Evolutionary conservation across 2,113 vertebrate genomes (phyloP).

Genomic region (Pongo abelii): DNA sequence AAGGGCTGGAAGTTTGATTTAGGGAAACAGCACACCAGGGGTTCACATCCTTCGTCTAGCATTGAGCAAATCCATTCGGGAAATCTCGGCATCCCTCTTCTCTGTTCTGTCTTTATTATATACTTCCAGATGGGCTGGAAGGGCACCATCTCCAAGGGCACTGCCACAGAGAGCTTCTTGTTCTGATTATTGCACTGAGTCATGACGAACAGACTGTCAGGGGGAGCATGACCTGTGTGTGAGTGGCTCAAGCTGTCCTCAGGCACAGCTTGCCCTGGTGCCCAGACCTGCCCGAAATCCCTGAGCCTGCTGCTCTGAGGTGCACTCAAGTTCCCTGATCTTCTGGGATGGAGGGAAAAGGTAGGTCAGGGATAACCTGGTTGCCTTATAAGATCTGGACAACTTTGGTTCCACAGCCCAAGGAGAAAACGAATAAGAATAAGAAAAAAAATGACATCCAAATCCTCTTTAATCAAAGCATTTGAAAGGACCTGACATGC

Average conservation of each 20-base stretch:
- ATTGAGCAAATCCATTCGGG: not conserved
- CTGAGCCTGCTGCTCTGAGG: rapidly evolving
- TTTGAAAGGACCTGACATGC: constrained; percentile 63
- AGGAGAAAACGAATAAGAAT: constrained; percentile 56
- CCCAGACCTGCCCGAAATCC: not conserved
- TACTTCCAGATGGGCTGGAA: not conserved
- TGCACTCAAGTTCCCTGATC: not conserved
- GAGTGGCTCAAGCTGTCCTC: not conserved
- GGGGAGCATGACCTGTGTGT: not conserved
- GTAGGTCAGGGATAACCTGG: not conserved
- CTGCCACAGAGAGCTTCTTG: not conserved
- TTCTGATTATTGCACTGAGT: not conserved
- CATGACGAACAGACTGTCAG: not conserved
- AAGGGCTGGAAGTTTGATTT: not conserved
- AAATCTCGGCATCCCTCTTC: no score
- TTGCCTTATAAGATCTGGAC: not conserved
- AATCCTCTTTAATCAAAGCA: constrained; percentile 70
- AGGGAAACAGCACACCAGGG: not conserved
- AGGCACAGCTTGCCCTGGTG: not conserved
- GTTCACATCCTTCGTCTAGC: not conserved
- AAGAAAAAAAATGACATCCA: constrained; percentile 11
- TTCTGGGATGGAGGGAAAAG: not conserved
- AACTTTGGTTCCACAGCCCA: not conserved
- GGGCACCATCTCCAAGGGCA: not conserved
- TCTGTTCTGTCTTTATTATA: not conserved